Conservation (phyloP, 2,113 vertebrate species). For the Bufo gargarizans region DNA sequence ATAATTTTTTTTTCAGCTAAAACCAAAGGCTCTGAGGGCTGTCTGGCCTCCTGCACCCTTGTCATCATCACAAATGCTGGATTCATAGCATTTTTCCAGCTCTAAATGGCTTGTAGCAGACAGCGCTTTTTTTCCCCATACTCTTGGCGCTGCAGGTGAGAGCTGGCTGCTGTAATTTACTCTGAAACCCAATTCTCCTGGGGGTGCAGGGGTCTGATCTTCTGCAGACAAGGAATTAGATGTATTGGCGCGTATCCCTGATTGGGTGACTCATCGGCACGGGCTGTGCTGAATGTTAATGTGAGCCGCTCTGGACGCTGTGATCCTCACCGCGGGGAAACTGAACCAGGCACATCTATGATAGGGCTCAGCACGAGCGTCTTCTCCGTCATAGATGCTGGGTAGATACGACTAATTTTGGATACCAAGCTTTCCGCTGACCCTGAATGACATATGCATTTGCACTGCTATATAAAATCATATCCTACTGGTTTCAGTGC, state of each 20-base stretch:
- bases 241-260: neutral
- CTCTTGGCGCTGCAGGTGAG: neutral
- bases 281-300: conserved; percentile 16
- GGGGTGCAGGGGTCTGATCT: conserved; percentile 15
- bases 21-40: too few species aligned
- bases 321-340: neutral
- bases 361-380: neutral
- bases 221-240: conserved; percentile 26
- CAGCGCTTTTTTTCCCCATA: too few species aligned
- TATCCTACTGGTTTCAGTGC: neutral
- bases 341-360: neutral
- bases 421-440: neutral
- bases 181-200: conserved; percentile 10
- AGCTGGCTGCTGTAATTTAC: neutral
- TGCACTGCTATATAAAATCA: neutral
- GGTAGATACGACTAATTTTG: neutral
- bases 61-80: neutral
- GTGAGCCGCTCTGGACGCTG: neutral
- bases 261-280: conserved; percentile 15
- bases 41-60: neutral
- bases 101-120: neutral
- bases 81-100: neutral
- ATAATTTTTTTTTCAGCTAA: too few species aligned
- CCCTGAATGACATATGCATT: neutral
- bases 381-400: neutral